Base-by-base conservation (phyloP, 2,113 vertebrate species). In the Vireo altiloquus region DNA sequence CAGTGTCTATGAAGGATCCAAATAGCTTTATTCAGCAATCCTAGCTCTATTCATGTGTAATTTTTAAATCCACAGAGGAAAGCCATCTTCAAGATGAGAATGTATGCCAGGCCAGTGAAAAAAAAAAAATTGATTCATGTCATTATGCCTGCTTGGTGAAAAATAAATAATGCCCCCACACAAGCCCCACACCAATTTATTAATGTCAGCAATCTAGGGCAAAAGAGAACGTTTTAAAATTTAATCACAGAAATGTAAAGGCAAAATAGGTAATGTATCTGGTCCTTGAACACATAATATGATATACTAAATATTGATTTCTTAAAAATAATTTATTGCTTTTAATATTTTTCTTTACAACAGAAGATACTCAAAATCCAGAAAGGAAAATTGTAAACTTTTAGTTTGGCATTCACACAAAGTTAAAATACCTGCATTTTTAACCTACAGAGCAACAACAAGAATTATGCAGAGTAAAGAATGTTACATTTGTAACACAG, bases 301-400 rank as follows among this genome's bases (percentile, higher is more conserved):
- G 98, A 99, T 98, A 97, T 99, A 99, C 98, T 99, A 99, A 99
- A 99, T 99, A 97, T 96, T 97, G 98, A 98, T 99, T 99, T 98
- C 98, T 99, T 98, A 99, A 99, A 99, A 99, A 99, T 99, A 99
- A 99, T 99, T 99, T 99, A 99, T 99, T 99, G 99, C 99, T 99
- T 98, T 99, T 98, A 99, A 99, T 98, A 98, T 97, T 98, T 97
- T 98, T 97, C 97, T 99, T 98, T 98, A 99, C 99, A 99, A 99
- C 98, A 99, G 99, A 99, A 98, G 98, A 99, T 98, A 98, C 98
- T 98, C 98, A 99, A 99, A 99, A 98, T 98, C 98, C 98, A 98
- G 98, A 98, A 99, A 98, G 95, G 98, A 99, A 99, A 98, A 98
- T 93, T 99, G 99, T 99, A 99, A 99, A 99, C 99, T 99, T 97